These are phyloP conservation scores for Regulus satrapa DNA, from an alignment of 2,113 vertebrate species.

Conservation along the genomic window DNA sequence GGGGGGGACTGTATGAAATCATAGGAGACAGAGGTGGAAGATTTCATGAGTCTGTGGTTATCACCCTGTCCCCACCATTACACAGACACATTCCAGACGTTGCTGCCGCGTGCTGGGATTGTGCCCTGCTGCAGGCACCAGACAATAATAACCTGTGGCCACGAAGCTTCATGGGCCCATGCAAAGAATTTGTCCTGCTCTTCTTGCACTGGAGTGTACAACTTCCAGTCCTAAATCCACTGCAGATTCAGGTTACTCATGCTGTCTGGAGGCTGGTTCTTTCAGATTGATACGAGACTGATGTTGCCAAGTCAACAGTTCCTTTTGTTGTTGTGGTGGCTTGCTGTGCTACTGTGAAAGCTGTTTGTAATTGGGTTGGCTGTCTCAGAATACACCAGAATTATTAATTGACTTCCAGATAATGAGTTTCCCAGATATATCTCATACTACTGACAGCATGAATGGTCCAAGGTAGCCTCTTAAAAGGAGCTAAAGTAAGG, in stretches of 20 bases:
- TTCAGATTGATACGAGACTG: background rate
- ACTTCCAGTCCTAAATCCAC: background rate
- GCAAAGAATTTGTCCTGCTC: background rate
- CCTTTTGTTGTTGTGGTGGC: background rate
- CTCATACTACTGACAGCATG: background rate
- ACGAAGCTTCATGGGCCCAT: background rate
- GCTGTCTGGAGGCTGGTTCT: background rate
- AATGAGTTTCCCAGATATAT: background rate
- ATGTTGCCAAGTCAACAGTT: background rate
- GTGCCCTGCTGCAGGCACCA: background rate
- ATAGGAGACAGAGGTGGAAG: background rate
- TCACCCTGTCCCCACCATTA: background rate
- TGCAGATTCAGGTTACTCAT: background rate
- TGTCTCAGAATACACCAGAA: background rate
- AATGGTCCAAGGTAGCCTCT: background rate
- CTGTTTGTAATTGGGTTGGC: background rate
- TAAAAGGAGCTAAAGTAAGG: background rate
- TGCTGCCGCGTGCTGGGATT: fast-evolving
- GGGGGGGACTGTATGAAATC: background rate
- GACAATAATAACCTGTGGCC: fast-evolving
- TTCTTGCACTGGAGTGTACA: background rate
- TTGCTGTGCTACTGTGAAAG: background rate
- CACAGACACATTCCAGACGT: background rate
- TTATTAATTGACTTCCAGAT: background rate
- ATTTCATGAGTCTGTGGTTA: background rate